These are phyloP conservation scores for Nesometra sesokonis DNA, from an alignment of 35 echinoderm and acorn worm genomes.

Conservation along the genomic window DNA sequence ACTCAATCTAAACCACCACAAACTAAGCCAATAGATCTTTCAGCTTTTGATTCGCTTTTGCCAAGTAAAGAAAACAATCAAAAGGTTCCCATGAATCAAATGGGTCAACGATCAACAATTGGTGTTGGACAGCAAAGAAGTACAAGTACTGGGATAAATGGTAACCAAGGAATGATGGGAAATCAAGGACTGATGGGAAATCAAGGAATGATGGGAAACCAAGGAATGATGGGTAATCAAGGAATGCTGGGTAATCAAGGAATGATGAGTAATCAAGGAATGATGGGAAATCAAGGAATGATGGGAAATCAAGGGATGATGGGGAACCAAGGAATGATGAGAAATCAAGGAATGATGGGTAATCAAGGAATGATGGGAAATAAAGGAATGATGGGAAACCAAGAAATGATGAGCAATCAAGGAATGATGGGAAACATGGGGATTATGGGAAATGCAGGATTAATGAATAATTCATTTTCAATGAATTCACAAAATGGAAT, in stretches of 20 bases:
- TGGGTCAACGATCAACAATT: constrained; percentile 23
- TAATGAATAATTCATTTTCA: constrained; percentile 11
- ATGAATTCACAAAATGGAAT: not conserved
- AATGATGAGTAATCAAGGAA: not conserved
- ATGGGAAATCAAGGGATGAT: not conserved
- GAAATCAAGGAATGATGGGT: not conserved
- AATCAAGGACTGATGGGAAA: constrained; percentile 20
- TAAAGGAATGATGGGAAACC: not conserved
- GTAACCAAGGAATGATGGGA: not conserved
- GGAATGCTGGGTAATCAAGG: not conserved
- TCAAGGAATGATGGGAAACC: constrained; percentile 32
- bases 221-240: constrained; percentile 25
- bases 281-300: not conserved
- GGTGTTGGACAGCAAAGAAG: not conserved
- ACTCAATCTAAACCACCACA: constrained; percentile 1
- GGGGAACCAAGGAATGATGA: not conserved
- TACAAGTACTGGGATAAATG: not conserved
- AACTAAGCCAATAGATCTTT: constrained; percentile 50
- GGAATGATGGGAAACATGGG: constrained; percentile 17
- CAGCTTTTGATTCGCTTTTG: constrained; percentile 72
- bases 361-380: not conserved
- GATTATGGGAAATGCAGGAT: not conserved
- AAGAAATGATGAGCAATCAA: not conserved
- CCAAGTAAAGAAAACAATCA: constrained; percentile 45
- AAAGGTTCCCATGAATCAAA: constrained; percentile 56